Conservation (phyloP, 2,888 invertebrate genomes). For the Tetrapedia diversipes region DNA sequence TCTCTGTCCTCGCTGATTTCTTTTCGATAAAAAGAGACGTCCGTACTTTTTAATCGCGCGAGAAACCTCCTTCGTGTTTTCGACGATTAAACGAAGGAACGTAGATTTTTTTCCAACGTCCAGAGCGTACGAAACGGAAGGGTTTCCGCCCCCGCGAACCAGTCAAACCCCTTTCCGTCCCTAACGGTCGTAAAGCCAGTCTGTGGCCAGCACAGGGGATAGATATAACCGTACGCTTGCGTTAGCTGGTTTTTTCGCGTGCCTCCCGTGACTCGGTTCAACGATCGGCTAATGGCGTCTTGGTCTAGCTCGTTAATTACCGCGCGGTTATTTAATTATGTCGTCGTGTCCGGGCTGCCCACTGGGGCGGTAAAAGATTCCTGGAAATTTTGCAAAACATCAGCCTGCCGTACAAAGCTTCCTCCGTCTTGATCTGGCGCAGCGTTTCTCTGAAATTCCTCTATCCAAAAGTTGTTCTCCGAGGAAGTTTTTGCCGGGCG, state of each 20-base stretch:
- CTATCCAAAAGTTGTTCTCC: no score
- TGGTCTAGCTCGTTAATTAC: conserved; percentile 64
- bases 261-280: conserved; percentile 57
- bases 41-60: no score
- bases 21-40: conserved; percentile 8
- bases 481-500: no score
- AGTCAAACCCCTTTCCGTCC: conserved; percentile 2
- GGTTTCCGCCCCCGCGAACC: conserved; percentile 19
- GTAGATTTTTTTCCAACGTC: background rate
- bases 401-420: background rate
- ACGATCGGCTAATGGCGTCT: conserved; percentile 57
- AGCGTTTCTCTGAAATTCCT: no score
- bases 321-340: conserved; percentile 63
- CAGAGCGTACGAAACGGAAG: background rate
- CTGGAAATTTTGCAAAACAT: conserved; percentile 29
- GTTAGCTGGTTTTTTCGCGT: conserved; percentile 39
- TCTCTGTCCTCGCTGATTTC: conserved; percentile 1
- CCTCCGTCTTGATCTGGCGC: no score
- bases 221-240: conserved; percentile 13
- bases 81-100: no score
- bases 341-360: conserved; percentile 13
- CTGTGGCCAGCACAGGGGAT: background rate
- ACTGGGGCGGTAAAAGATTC: conserved; percentile 5
- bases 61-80: background rate
- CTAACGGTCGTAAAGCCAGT: conserved; percentile 20